Base-by-base conservation (phyloP, 2,888 invertebrate genomes). In the Oeneis ivallda region DNA sequence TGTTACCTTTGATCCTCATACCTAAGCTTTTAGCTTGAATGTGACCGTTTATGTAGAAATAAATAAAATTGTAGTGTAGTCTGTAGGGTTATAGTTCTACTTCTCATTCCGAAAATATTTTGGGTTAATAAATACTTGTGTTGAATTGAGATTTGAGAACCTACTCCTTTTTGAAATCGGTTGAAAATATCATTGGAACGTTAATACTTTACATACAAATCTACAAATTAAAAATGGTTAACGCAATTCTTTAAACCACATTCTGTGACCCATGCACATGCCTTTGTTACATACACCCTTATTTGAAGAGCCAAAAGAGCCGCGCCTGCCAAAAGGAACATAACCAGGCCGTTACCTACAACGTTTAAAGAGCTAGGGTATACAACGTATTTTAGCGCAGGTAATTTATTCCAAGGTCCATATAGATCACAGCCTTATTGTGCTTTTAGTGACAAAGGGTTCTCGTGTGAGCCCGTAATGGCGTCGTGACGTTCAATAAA, bases 401-500 rank as follows among this genome's bases (percentile, higher is more conserved):
- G 32, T 53, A 54, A 54, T 37, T 54, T 54, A 37, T 54, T 37
- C 26, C 32, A 26, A 13, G 15, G 43, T 15, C 37, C 15, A 19
- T 3, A 26, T 43, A 39, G n/a, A 57, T 32, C 32, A 32, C 43
- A 43, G 57, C 43, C 15, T n/a, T 19, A 49, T 39, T 52, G 39
- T 61, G 37, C 34, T 32, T 45, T 34, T 54, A 62, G 45, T 62
- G 45, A 62, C 45, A 62, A 54, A 54, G 34, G n/a, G 34, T 62
- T 47, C 34, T 13, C 41, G 15, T 41, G 45, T 53, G 45, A 45
- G 45, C 8, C 45, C 54, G 26, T 52, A 61, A 60, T 60, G 59
- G 61, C 50, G 26, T 61, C 61, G 50, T 61, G 61, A 10, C 37
- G 37, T 54, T 57, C 32, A 43, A 57, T 43, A 43, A 43, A 57